Conservation (phyloP, 2,797 vertebrate genomes). For the Triplophysa yarkandensis region DNA sequence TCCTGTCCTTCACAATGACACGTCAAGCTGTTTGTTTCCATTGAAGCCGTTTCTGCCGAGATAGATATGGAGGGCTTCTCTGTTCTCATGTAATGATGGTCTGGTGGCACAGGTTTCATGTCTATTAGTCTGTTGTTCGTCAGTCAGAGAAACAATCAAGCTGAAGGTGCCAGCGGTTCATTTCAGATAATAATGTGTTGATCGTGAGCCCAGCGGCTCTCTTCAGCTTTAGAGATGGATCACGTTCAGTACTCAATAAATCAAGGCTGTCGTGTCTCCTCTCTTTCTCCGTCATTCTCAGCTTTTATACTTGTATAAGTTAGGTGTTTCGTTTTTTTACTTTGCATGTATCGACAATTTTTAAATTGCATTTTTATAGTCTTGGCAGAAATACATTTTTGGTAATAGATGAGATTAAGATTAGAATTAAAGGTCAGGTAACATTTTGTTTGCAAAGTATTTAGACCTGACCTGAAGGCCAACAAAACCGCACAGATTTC, state of each 20-base stretch:
- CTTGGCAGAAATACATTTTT: too few relatives aligned
- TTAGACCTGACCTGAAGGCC: not conserved
- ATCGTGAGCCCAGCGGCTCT: constrained; percentile 10
- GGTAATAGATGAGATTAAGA: too few relatives aligned
- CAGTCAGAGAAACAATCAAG: constrained; percentile 21
- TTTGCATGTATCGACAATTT: too few relatives aligned
- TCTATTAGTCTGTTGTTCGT: constrained; percentile 39
- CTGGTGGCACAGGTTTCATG: constrained; percentile 19
- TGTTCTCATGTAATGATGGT: constrained; percentile 31
- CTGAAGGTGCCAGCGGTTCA: constrained; percentile 14
- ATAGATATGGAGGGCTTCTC: constrained; percentile 4
- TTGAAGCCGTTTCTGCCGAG: constrained; percentile 9
- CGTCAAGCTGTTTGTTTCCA: constrained; percentile 21
- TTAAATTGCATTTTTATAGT: too few relatives aligned
- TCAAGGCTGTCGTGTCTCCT: constrained; percentile 22
- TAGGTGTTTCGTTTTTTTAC: too few relatives aligned
- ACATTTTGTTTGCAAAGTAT: too few relatives aligned
- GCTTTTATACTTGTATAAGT: too few relatives aligned
- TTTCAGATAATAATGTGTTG: constrained; percentile 42
- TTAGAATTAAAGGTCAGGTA: too few relatives aligned
- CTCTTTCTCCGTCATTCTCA: not conserved
- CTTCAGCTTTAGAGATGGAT: not conserved
- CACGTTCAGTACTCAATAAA: not conserved
- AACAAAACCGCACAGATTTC: not conserved
- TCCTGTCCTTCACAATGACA: constrained; percentile 37